Base-by-base conservation (phyloP, 37 sponge, comb jelly and placozoan species). In the Ianthella basta region DNA sequence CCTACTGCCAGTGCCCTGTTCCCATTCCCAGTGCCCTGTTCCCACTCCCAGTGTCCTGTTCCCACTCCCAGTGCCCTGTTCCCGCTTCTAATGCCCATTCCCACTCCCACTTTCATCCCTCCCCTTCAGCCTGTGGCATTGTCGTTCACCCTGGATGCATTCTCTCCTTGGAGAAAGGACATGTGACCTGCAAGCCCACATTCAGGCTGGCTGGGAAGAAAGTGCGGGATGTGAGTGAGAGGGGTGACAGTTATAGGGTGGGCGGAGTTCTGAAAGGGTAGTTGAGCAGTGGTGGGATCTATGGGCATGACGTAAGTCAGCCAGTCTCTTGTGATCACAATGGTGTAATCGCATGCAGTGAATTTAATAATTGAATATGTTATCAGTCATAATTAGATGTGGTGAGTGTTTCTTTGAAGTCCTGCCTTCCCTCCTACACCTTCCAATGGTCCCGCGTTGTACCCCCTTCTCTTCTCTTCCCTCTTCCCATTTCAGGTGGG, bases 121-220 rank as follows among this genome's bases (percentile, higher is more conserved):
- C 39, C 72, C 23, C 0, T 23, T 29, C 63, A 94, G 95, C 92
- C 14, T 94, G 95, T 65, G 88, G 60, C 21, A 44, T 91, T 0
- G 41, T 94, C 20, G 87, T 80, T 10, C 95, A 94, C 60, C 56
- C 86, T 25, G 59, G 66, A 0, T 94, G 95, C 56, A 66, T 92
- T 38, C 36, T 38, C 29, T 87, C 89, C 70, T 59, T 94, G 63
- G 85, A 86, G 21, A 84, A 86, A 21, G 67, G 83, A 19, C 78
- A 65, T 12, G 27, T 87, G 59, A 5, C 14, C 63, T 95, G 96
- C 59, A 92, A 95, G 67, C 84, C 86, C 0, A 95, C 91, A 29
- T 95, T 95, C 70, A 59, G 96, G 53, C 82, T 86, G 38, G 88
- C 88, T 63, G 86, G 74, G 60, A 88, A 92, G 67, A 92, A 87